Evolutionary conservation across 2,888 invertebrate genomes (phyloP), one percentile per base, ranked within the genome.

Genomic region (Caenorhabditis sp.): DNA sequence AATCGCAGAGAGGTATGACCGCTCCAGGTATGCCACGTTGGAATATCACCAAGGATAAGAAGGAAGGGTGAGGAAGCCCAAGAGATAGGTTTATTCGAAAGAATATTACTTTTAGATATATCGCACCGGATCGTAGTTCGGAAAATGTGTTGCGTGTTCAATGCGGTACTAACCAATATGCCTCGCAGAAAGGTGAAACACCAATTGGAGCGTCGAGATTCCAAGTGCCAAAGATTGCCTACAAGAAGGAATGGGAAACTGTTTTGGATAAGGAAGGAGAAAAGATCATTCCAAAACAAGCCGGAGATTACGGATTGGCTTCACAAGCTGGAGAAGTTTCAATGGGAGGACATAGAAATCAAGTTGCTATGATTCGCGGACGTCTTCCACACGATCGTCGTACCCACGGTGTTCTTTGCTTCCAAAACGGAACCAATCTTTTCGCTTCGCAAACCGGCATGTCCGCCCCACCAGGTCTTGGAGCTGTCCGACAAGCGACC

Each of bases 381-480:
- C 83, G 86, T 23, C 73, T 86, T 70, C 86, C 86, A 19, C 83
- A 85, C 62, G 88, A 87, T 60, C 78, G 85, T 58, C 76, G 84
- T 53, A 84, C 84, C 12, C 86, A 88, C 60, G 85, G 86, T 55
- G 78, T 86, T 66, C 77, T 87, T 21, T 87, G 86, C 80, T 88
- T 84, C 78, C 88, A 88, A 72, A 83, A 84, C 62, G 86, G 87
- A 66, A 87, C 88, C 27, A 88, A 88, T 77, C 70, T 86, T 57
- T 88, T 85, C 77, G 86, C 87, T 50, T 86, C 84, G 21, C 88
- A 88, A 70, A 79, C 84, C 61, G 88, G 88, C 64, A 87, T 87
- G 88, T 70, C 70, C 23, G 82, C 81, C 10, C 83, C 84, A 62
- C 84, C 82, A 65, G 82, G 82, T 43, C 76, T 85, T 27, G 86